phyloP scores from a whole-genome alignment of 2,113 vertebrate genomes.

The Astur gentilis region DNA sequence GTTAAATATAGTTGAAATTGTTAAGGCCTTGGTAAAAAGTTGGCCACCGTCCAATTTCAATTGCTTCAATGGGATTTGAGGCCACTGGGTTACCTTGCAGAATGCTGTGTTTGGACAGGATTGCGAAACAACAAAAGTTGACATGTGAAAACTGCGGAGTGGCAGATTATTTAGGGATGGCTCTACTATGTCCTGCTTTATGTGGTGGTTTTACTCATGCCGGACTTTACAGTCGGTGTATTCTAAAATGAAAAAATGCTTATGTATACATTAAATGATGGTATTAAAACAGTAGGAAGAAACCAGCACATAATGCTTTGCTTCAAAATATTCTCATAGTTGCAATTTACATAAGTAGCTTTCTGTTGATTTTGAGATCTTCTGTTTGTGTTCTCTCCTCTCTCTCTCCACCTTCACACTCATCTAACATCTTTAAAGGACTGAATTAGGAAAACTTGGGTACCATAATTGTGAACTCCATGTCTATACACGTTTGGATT shows the following conservation, averaged over 20 bases:
- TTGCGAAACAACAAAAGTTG: neutral
- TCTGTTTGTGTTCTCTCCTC: neutral
- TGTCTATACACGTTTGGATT: neutral
- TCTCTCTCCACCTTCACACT: neutral
- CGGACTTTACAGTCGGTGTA: neutral
- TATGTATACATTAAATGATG: neutral
- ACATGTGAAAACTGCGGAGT: neutral
- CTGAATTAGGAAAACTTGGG: neutral
- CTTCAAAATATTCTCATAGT: neutral
- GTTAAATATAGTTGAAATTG: neutral
- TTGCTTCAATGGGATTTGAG: neutral
- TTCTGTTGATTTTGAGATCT: neutral
- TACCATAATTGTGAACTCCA: neutral
- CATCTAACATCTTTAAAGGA: neutral
- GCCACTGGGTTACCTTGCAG: neutral
- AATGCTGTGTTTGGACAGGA: neutral
- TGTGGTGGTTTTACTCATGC: neutral
- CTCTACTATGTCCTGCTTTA: neutral
- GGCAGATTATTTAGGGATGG: neutral
- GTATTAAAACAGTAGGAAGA: neutral
- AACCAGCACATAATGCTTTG: neutral
- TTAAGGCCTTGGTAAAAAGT: neutral
- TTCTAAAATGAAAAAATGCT: neutral
- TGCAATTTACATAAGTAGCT: neutral
- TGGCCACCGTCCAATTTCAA: neutral